Evolutionary conservation across 2,888 invertebrate species (phyloP).

Genomic region (Drosophila helvetica): DNA sequence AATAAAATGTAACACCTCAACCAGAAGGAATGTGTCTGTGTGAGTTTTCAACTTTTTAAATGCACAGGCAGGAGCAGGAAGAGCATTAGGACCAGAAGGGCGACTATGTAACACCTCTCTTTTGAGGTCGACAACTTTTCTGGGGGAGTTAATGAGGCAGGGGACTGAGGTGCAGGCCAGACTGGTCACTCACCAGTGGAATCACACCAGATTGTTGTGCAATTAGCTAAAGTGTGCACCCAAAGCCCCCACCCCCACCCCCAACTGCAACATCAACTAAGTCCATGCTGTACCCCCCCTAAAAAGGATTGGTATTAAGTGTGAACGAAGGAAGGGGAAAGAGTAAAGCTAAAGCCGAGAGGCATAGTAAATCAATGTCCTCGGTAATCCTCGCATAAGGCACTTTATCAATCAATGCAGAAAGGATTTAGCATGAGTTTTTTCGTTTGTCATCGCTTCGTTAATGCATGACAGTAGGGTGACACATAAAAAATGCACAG

Average conservation of each 20-base stretch:
- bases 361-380: constrained; percentile 79
- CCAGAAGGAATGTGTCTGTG: constrained; percentile 18
- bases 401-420: constrained; percentile 79
- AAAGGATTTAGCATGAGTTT: constrained; percentile 75
- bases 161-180: background rate
- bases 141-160: constrained; percentile 24
- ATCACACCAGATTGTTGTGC: constrained; percentile 38
- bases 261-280: background rate
- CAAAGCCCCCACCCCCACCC: background rate
- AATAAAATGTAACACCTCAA: constrained; percentile 75
- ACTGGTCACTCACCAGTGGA: constrained; percentile 36
- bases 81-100: background rate
- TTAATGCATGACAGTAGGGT: constrained; percentile 33
- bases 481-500: constrained; percentile 12
- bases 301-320: background rate
- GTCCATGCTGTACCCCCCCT: background rate
- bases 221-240: constrained; percentile 34
- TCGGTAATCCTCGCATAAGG: constrained; percentile 79
- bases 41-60: constrained; percentile 46
- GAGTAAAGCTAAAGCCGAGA: constrained; percentile 53
- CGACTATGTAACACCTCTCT: background rate
- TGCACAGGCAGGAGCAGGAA: background rate
- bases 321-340: background rate
- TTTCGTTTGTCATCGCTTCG: constrained; percentile 63
- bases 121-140: constrained; percentile 29